Evolutionary conservation across 2,888 invertebrate genomes (phyloP).

Genomic region (Dendrolimus houi): DNA sequence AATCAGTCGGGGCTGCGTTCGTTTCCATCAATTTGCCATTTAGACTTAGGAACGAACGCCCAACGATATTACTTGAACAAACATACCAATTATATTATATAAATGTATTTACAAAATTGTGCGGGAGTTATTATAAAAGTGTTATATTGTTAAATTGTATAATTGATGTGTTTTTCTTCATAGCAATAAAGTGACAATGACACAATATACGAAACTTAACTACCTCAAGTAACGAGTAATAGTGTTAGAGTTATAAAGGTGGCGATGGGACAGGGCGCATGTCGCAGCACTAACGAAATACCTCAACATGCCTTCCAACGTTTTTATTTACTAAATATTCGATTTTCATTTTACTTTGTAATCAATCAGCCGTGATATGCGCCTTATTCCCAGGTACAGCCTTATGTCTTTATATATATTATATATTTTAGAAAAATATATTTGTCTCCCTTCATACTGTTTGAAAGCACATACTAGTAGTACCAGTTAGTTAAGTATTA

Average conservation of each 20-base stretch:
- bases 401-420: conserved; percentile 16
- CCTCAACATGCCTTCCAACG: conserved; percentile 53
- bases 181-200: conserved; percentile 57
- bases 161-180: conserved; percentile 51
- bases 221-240: conserved; percentile 70
- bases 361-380: conserved; percentile 1
- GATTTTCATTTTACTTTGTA: conserved; percentile 12
- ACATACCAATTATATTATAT: conserved; percentile 16
- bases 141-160: conserved; percentile 61
- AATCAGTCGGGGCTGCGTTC: conserved; percentile 11
- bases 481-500: conserved; percentile 45
- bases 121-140: conserved; percentile 35
- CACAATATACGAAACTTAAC: conserved; percentile 62
- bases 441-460: conserved; percentile 55
- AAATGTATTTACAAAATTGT: conserved; percentile 32
- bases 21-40: conserved; percentile 15
- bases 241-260: conserved; percentile 44
- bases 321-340: conserved; percentile 30
- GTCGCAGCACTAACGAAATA: conserved; percentile 23
- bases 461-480: conserved; percentile 59
- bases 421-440: conserved; percentile 51
- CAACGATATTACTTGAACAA: conserved; percentile 9
- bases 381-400: neutral
- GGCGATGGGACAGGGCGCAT: conserved; percentile 25
- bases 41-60: conserved; percentile 9